These are phyloP conservation scores for Spermophilus dauricus DNA, from an alignment of 2,113 vertebrate species.

Conservation along the genomic window DNA sequence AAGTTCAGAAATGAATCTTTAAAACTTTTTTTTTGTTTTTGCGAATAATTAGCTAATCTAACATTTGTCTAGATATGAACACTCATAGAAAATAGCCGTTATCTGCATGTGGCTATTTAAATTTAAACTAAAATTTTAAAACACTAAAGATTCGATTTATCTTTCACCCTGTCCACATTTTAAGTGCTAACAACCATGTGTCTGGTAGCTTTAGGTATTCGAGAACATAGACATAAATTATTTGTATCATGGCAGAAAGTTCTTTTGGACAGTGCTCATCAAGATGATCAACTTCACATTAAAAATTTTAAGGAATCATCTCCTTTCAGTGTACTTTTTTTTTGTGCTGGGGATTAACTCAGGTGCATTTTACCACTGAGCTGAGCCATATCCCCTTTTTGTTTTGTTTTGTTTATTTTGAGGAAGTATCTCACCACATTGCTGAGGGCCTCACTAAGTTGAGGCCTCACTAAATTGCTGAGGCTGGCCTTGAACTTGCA, in stretches of 20 bases:
- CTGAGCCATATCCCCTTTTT: too few species aligned
- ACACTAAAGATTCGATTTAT: neutral
- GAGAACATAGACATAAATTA: neutral
- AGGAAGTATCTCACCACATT: too few species aligned
- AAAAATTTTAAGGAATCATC: neutral
- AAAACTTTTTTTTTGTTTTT: neutral
- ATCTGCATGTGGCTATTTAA: neutral
- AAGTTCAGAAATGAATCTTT: neutral
- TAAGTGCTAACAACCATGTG: neutral
- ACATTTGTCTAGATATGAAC: neutral
- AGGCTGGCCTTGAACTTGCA: too few species aligned
- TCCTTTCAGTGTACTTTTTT: neutral
- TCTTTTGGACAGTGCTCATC: neutral
- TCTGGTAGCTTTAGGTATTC: neutral
- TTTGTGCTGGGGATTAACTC: too few species aligned
- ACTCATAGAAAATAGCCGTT: neutral
- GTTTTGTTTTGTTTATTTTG: too few species aligned
- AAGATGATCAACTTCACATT: neutral
- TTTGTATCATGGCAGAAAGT: neutral
- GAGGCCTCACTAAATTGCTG: too few species aligned
- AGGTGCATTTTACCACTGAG: too few species aligned
- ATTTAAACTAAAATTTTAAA: conserved; percentile 45
- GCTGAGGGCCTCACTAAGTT: too few species aligned
- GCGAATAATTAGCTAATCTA: neutral
- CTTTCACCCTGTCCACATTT: neutral